These are phyloP conservation scores for Apostichopus californicus DNA, from an alignment of 35 echinoderm and acorn worm genomes.

Conservation along the genomic window DNA sequence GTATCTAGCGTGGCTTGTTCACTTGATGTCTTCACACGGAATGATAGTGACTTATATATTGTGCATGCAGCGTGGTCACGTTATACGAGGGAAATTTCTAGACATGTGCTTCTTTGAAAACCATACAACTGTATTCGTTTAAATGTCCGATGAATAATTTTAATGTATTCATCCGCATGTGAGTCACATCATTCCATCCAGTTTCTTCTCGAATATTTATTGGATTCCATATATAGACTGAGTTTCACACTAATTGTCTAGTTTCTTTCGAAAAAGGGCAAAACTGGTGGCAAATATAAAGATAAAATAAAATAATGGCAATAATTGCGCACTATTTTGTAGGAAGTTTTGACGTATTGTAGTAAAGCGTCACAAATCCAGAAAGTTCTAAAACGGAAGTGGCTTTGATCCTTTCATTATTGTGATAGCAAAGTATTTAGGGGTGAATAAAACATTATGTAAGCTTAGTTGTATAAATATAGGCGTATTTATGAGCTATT, in stretches of 20 bases:
- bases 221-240: too few relatives aligned
- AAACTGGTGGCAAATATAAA: neutral
- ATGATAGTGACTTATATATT: neutral
- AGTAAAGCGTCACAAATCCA: neutral
- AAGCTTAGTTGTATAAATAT: too few relatives aligned
- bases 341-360: neutral
- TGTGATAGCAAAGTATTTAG: neutral
- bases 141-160: conserved; percentile 1
- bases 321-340: neutral
- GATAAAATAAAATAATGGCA: too few relatives aligned
- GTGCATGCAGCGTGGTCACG: neutral
- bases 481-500: too few relatives aligned
- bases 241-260: too few relatives aligned
- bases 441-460: too few relatives aligned
- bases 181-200: too few relatives aligned
- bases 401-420: conserved; percentile 1
- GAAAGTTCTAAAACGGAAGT: conserved; percentile 18
- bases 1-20: neutral
- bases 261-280: neutral
- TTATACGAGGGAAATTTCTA: conserved; percentile 7
- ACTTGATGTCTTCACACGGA: neutral
- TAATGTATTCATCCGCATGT: conserved; percentile 8
- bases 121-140: neutral
- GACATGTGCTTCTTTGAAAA: conserved; percentile 33
- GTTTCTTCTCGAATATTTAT: too few relatives aligned